Conservation (phyloP, 2,888 invertebrate genomes). For the Yponomeuta sedellus region DNA sequence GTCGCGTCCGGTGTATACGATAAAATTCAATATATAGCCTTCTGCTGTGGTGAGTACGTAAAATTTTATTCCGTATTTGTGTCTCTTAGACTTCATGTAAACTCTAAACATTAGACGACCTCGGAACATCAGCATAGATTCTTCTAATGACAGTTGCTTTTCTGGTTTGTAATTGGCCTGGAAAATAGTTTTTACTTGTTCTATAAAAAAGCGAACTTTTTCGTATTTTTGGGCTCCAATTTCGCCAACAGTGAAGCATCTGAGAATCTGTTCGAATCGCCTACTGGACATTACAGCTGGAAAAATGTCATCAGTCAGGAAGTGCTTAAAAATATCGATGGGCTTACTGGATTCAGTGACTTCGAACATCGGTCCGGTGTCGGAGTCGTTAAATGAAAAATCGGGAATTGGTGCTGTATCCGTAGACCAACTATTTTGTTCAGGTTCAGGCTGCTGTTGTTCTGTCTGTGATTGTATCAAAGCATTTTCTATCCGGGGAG, state of each 20-base stretch:
- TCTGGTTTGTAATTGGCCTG: not conserved
- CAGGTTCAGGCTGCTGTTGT: too few relatives aligned
- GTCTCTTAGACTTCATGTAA: constrained; percentile 17
- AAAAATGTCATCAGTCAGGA: constrained; percentile 5
- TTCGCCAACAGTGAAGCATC: constrained; percentile 13
- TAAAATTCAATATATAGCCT: too few relatives aligned
- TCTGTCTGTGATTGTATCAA: too few relatives aligned
- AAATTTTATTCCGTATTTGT: constrained; percentile 17
- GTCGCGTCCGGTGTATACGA: too few relatives aligned
- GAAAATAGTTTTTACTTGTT: not conserved
- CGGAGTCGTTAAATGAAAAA: not conserved
- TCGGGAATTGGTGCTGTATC: constrained; percentile 6
- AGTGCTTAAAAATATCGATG: not conserved
- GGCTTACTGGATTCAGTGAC: not conserved
- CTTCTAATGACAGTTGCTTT: constrained; percentile 14
- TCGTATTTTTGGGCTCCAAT: constrained; percentile 9
- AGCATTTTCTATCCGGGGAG: too few relatives aligned
- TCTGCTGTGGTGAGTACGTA: constrained; percentile 8
- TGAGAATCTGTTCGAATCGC: constrained; percentile 10
- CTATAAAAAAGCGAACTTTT: constrained; percentile 5
- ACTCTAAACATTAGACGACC: constrained; percentile 15
- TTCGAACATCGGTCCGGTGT: not conserved
- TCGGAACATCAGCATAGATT: constrained; percentile 14
- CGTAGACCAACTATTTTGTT: too few relatives aligned
- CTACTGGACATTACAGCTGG: constrained; percentile 8